Percentiles rank a stretch among this genome's conserved stretches.
These are phyloP conservation scores for Nomada ferruginata DNA, from an alignment of 2,888 invertebrate genomes.

Conservation along the genomic window DNA sequence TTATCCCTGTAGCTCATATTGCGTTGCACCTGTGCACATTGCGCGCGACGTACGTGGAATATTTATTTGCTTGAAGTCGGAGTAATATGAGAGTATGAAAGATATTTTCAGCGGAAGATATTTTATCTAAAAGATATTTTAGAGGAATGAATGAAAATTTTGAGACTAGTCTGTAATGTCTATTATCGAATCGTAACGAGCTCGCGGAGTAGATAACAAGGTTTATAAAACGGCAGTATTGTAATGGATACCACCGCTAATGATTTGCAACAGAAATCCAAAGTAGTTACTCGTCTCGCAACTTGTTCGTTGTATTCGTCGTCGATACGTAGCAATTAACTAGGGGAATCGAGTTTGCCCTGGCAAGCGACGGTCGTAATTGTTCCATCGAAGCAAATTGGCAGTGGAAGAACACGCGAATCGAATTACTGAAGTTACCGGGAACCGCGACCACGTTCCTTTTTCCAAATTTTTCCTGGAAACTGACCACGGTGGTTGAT, in stretches of 20 bases:
- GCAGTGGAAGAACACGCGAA: background rate
- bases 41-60: too few species aligned
- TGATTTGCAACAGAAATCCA: background rate
- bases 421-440: slow-evolving; percentile 7
- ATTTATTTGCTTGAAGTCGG: too few species aligned
- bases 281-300: background rate
- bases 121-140: too few species aligned
- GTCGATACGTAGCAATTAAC: slow-evolving; percentile 32
- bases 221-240: background rate
- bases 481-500: background rate
- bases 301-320: slow-evolving; percentile 22
- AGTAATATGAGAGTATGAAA: too few species aligned
- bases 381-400: slow-evolving; percentile 30
- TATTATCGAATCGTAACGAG: background rate
- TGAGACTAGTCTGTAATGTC: background rate
- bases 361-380: background rate
- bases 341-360: slow-evolving; percentile 35
- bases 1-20: slow-evolving; percentile 14
- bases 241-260: background rate
- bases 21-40: background rate
- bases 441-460: background rate
- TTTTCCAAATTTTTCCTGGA: background rate
- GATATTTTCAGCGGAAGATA: too few species aligned
- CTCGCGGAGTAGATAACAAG: too few species aligned
- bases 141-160: background rate